phyloP scores from a whole-genome alignment of 2,113 vertebrate species.

The Phycodurus eques region DNA sequence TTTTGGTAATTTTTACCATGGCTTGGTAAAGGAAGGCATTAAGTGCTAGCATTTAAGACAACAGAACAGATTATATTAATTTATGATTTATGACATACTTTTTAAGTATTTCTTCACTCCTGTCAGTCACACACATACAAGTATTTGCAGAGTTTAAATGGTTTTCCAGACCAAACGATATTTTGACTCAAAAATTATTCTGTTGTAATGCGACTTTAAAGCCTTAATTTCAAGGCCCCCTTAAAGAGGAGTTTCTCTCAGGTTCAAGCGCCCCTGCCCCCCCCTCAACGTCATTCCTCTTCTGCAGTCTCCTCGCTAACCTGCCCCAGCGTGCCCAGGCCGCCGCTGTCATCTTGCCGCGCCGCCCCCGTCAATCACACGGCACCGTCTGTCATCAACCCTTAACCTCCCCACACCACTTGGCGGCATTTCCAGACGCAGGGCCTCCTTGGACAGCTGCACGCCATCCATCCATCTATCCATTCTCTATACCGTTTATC shows the following conservation, averaged over 20 bases:
- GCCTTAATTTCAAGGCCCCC: too few relatives aligned
- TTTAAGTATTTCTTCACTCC: too few relatives aligned
- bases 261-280: background rate
- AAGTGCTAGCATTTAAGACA: too few relatives aligned
- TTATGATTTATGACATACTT: too few relatives aligned
- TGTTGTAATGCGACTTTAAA: too few relatives aligned
- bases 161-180: too few relatives aligned
- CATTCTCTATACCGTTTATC: background rate
- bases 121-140: too few relatives aligned
- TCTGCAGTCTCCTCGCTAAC: conserved; percentile 13
- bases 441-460: conserved; percentile 5
- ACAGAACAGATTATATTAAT: too few relatives aligned
- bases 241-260: background rate
- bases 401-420: conserved; percentile 23
- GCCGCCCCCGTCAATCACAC: conserved; percentile 28
- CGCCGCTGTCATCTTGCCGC: conserved; percentile 15
- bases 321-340: conserved; percentile 22
- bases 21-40: too few relatives aligned
- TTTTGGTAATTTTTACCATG: too few relatives aligned
- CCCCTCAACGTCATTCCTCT: background rate
- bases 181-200: too few relatives aligned
- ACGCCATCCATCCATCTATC: conserved; percentile 22
- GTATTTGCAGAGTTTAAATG: too few relatives aligned
- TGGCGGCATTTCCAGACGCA: background rate
- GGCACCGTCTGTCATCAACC: conserved; percentile 35